Conservation (phyloP, 2,797 vertebrate species). For the Siniperca obscura region DNA sequence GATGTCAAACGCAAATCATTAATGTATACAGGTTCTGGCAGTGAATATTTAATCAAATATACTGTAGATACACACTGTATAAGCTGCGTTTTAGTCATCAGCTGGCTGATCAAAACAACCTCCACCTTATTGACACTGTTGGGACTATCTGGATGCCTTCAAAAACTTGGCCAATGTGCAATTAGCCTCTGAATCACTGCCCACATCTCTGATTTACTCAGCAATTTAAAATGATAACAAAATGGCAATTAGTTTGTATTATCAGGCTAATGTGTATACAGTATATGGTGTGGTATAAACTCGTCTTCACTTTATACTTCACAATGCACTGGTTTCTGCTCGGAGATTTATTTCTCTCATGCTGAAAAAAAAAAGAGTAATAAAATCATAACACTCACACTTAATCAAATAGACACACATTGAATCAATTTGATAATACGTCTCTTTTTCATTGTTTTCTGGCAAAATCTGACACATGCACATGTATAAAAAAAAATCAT, state of each 20-base stretch:
- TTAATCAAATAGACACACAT: constrained; percentile 71
- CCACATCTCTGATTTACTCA: neutral
- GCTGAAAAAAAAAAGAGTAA: constrained; percentile 60
- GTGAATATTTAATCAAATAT: neutral
- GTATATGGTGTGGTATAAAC: constrained; percentile 2
- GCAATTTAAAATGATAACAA: constrained; percentile 7
- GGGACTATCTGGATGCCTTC: neutral
- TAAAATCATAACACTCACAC: constrained; percentile 64
- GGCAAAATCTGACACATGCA: constrained; percentile 85
- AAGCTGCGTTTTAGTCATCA: neutral
- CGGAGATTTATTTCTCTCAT: constrained; percentile 74
- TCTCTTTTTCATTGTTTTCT: constrained; percentile 79
- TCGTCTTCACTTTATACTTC: constrained; percentile 22
- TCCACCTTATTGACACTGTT: neutral
- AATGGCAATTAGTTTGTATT: constrained; percentile 4
- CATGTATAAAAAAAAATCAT: constrained; percentile 82
- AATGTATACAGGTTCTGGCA: neutral
- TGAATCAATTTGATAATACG: constrained; percentile 69
- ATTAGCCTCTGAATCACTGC: neutral
- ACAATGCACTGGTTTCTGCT: constrained; percentile 56
- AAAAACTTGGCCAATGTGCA: constrained; percentile 3
- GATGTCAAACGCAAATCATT: neutral
- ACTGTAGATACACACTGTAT: neutral
- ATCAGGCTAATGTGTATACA: neutral
- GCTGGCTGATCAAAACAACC: neutral